Conservation (phyloP, 2,113 vertebrate genomes). For the Taxidea taxus region DNA sequence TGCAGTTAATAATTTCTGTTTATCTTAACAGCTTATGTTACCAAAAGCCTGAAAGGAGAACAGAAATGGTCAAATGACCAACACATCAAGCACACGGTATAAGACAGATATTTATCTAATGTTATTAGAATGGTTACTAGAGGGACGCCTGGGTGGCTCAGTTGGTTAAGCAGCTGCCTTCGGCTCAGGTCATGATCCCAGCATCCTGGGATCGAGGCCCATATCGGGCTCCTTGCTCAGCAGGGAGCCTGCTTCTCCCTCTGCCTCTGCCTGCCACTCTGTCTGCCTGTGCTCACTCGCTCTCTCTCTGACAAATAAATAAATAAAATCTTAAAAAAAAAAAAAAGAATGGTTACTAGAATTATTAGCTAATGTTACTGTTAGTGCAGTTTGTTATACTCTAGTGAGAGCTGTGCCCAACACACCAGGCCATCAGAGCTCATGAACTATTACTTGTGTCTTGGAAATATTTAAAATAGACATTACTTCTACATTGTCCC, state of each 20-base stretch:
- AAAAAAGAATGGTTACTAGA: not conserved
- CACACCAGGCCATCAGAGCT: not conserved
- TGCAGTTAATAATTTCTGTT: not conserved
- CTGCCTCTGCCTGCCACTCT: too few relatives aligned
- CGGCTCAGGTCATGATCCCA: too few relatives aligned
- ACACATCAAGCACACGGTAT: not conserved
- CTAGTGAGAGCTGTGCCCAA: rapidly evolving
- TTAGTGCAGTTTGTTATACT: not conserved
- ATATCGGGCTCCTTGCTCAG: too few relatives aligned
- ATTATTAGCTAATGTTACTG: not conserved
- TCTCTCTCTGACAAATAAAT: too few relatives aligned
- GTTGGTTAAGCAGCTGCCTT: too few relatives aligned
- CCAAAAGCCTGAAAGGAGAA: not conserved
- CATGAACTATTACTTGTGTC: not conserved
- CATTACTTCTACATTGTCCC: not conserved
- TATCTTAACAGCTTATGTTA: not conserved
- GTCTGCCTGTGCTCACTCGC: too few relatives aligned
- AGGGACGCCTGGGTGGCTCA: too few relatives aligned
- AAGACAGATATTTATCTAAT: not conserved
- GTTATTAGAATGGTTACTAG: not conserved
- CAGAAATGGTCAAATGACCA: not conserved
- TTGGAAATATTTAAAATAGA: not conserved
- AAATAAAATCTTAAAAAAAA: too few relatives aligned
- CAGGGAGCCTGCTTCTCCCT: too few relatives aligned
- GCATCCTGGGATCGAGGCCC: too few relatives aligned